A percentile compares a stretch with the other conserved stretches of the same genome.
phyloP scores from a whole-genome alignment of 1,140 invertebrate genomes.

The Orius insidiosus region DNA sequence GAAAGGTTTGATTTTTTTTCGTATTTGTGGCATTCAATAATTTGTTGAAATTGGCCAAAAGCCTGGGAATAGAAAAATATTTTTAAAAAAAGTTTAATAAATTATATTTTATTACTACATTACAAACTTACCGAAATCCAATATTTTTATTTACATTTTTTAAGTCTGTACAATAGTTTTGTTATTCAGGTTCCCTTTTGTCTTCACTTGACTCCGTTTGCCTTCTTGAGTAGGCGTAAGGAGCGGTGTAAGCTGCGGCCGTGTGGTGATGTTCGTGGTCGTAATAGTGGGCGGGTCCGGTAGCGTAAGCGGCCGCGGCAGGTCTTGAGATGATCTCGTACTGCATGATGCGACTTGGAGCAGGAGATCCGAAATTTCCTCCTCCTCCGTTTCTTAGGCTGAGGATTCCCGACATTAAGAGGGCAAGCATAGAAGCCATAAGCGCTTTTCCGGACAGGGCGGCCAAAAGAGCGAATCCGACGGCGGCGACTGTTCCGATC shows the following conservation, averaged over 20 bases:
- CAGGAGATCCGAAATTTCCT: conserved; percentile 28
- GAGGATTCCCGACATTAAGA: conserved; percentile 55
- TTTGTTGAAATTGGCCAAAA: no score
- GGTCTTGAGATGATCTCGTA: conserved; percentile 60
- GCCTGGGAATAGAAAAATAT: no score
- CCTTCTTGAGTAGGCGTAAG: background rate
- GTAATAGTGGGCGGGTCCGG: conserved; percentile 23
- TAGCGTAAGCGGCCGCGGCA: conserved; percentile 28
- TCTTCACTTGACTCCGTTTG: no score
- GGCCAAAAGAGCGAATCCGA: conserved; percentile 54
- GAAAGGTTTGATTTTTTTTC: no score
- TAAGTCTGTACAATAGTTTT: no score
- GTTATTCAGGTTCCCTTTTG: no score
- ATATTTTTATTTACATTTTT: no score
- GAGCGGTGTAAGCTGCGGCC: conserved; percentile 10
- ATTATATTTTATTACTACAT: no score
- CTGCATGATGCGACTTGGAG: conserved; percentile 36
- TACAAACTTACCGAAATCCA: no score
- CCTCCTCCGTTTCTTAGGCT: conserved; percentile 51
- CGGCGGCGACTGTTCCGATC: conserved; percentile 42
- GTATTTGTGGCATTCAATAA: no score
- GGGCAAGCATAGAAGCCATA: conserved; percentile 61
- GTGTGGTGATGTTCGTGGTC: conserved; percentile 39
- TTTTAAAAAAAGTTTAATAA: no score
- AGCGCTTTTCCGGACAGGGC: conserved; percentile 61